Evolutionary conservation across 2,888 invertebrate genomes (phyloP), one percentile per base, ranked within the genome.

Genomic region (Myathropa florea): DNA sequence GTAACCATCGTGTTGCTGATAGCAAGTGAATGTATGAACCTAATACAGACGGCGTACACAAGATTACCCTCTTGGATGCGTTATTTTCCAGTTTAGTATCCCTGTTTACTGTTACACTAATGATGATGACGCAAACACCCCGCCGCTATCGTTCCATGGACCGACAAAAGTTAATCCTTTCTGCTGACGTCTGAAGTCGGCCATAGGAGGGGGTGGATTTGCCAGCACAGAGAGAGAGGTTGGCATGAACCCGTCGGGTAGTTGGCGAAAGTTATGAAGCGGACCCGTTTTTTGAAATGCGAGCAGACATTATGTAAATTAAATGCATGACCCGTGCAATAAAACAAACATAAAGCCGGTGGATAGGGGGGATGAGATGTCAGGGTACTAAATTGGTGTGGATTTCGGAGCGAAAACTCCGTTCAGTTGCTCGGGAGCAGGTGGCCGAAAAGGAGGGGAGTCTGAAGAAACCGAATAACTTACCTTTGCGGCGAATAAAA

Each of bases 291-390:
- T 75, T 86, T 46, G 61, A 70, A 86, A 67, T 75, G 75, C 78
- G 78, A 18, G 18, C 46, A 18, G 67, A 23, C 70, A 86, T 86
- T 86, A 86, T 86, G 82, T 75, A 83, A 86, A 86, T 86, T 75
- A 83, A 86, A 86, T 86, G 82, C 86, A 86, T 82, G 78, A 86
- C 78, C 65, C 65, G 83, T 79, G 71, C 86, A 86, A 75, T 86
- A 86, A 86, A 86, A 83, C 86, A 86, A 86, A 79, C 86, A 86
- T 75, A 65, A 86, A 82, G 71, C 64, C 46, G 18, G 18, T 6
- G 46, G 46, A n/a, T 9, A 18, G 46, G 46, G 7, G 2, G 46
- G 46, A 61, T 72, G 67, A 53, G 53, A 30, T 53, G 36, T 12
- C 28, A 30, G 63, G 14, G 26, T 4, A 4, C 26, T 18, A n/a